These are phyloP conservation scores for Poecile montanus DNA, from an alignment of 2,797 vertebrate species.

Conservation along the genomic window DNA sequence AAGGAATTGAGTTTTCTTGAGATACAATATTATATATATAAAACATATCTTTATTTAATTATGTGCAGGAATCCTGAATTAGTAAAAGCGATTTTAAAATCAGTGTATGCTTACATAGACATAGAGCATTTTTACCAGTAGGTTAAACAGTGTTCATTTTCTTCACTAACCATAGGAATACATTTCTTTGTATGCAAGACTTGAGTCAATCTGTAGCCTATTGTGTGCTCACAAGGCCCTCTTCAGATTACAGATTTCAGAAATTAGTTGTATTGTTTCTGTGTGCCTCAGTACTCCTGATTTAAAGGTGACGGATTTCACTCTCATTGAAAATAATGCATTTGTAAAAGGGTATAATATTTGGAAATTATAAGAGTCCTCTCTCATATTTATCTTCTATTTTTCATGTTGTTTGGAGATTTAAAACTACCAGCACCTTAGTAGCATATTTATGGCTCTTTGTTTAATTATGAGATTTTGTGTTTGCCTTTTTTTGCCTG, in stretches of 20 bases:
- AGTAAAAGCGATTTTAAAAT: neutral
- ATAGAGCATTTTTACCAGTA: neutral
- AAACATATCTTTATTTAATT: neutral
- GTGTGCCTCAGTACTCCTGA: neutral
- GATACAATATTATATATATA: neutral
- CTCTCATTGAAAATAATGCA: neutral
- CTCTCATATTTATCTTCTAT: neutral
- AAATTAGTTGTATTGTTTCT: neutral
- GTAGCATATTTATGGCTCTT: neutral
- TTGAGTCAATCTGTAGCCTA: neutral
- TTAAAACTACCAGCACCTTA: neutral
- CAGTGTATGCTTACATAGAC: neutral
- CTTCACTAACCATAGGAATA: neutral
- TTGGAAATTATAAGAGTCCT: neutral
- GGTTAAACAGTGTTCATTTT: neutral
- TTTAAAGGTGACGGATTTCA: neutral
- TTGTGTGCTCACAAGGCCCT: slow-evolving; percentile 13
- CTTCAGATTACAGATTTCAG: slow-evolving; percentile 19
- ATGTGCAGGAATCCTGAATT: neutral
- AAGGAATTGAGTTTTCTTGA: neutral
- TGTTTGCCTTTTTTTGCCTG: neutral
- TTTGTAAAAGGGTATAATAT: neutral
- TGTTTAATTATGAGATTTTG: neutral
- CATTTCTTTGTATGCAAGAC: neutral
- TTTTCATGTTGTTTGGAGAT: neutral